Base-by-base conservation (phyloP, 2,797 vertebrate genomes). In the Chaenodraco wilsoni region DNA sequence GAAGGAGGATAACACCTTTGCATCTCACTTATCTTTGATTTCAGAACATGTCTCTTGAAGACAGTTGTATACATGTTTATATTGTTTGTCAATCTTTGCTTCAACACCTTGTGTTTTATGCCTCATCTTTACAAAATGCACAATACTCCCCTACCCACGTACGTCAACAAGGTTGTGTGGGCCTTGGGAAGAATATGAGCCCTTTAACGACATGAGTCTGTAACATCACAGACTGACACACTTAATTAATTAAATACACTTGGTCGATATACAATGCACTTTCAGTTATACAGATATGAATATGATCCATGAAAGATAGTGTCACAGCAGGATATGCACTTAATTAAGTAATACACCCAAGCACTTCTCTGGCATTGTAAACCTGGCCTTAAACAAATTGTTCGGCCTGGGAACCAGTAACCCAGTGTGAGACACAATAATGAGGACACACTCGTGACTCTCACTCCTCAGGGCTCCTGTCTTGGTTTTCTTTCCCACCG, bases 401-500 rank as follows among this genome's bases (percentile, higher is more conserved):
- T 72, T 54, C 19, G 19, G n/a, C 11, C 3, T 31, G 14, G 37
- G 27, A 57, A 57, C n/a, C 45, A 61, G 48, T 44, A 17, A 41
- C n/a, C 27, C 23, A 45, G 3, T 5, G 19, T 63, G 9, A 31
- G 71, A 50, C 23, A 62, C n/a, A 41, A 11, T 6, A 56, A 56
- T 1, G 6, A 17, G 17, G 45, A 52, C 3, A n/a, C 10, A 0
- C 14, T 17, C 9, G 1, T 27, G 55, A 68, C 46, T 74, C 82
- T 55, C 52, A 21, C 48, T 88, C 81, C 83, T 65, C 31, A 2
- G 15, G 8, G 7, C 37, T 91, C 88, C 49, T 0, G 55, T 90
- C 81, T 23, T 63, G 86, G 85, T 92, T 90, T 91, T 93, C 70
- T 9, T 1, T 76, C n/a, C 63, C 10, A 56, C 88, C 87, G 15